Evolutionary conservation across 2,888 invertebrate genomes (phyloP).

Genomic region (Acanthopleura granulata): DNA sequence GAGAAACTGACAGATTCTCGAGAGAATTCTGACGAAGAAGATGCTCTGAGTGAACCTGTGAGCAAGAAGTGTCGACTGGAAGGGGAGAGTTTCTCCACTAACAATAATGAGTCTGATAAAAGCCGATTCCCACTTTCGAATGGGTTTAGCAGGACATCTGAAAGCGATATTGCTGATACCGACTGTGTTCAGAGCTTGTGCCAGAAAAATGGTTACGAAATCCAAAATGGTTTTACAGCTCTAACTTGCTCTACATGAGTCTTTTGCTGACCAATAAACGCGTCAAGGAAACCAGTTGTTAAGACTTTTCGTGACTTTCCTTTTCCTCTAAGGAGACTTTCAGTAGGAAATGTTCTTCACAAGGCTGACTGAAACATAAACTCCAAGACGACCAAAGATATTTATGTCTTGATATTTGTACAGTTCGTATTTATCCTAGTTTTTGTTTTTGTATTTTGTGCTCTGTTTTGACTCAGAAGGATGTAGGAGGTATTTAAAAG

Average conservation of each 20-base stretch:
- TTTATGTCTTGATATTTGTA: too few relatives aligned
- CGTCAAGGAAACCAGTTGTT: too few relatives aligned
- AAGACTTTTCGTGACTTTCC: too few relatives aligned
- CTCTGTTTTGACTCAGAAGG: too few relatives aligned
- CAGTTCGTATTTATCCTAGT: too few relatives aligned
- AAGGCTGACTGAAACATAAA: too few relatives aligned
- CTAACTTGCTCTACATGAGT: conserved; percentile 43
- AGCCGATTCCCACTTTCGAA: background rate
- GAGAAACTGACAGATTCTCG: conserved; percentile 1
- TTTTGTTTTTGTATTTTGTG: too few relatives aligned
- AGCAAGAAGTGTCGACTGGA: background rate
- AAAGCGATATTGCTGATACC: background rate
- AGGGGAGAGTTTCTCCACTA: background rate
- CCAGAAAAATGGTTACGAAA: conserved; percentile 34
- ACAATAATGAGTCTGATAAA: conserved; percentile 10
- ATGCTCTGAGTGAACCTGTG: background rate
- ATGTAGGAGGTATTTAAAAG: too few relatives aligned
- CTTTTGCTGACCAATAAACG: background rate
- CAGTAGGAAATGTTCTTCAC: too few relatives aligned
- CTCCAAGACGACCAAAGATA: too few relatives aligned
- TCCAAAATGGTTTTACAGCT: conserved; percentile 35
- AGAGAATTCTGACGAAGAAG: conserved; percentile 9
- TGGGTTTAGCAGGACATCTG: background rate
- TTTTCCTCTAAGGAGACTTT: too few relatives aligned
- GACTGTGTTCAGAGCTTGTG: conserved; percentile 27